These are phyloP conservation scores for Protonemura montana DNA, from an alignment of 2,888 invertebrate genomes.

Conservation along the genomic window DNA sequence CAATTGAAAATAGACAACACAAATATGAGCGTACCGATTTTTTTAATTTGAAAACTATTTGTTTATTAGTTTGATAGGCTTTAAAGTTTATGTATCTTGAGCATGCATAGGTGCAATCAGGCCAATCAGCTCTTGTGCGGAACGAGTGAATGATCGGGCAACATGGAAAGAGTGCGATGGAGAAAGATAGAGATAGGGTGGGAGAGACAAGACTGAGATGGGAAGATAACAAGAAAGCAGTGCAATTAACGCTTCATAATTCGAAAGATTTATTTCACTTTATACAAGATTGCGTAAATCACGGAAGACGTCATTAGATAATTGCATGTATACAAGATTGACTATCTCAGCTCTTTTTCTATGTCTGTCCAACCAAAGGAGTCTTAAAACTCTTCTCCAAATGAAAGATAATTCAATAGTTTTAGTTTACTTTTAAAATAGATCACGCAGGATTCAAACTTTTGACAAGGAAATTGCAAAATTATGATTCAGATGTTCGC, in stretches of 20 bases:
- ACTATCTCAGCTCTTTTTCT: slow-evolving; percentile 30
- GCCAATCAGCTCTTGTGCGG: slow-evolving; percentile 28
- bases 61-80: neutral
- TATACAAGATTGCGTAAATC: slow-evolving; percentile 42
- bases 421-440: slow-evolving; percentile 32
- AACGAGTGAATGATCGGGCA: slow-evolving; percentile 22
- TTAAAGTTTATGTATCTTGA: neutral
- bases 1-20: neutral
- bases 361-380: slow-evolving; percentile 19
- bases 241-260: slow-evolving; percentile 42
- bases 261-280: slow-evolving; percentile 44
- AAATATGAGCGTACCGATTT: neutral
- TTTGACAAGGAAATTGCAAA: slow-evolving; percentile 34
- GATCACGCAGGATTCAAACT: slow-evolving; percentile 24
- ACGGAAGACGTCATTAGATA: slow-evolving; percentile 40
- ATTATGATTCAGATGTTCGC: neutral
- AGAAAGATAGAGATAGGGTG: slow-evolving; percentile 27
- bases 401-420: slow-evolving; percentile 36
- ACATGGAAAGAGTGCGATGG: slow-evolving; percentile 30
- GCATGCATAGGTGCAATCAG: slow-evolving; percentile 35
- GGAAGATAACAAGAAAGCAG: slow-evolving; percentile 36
- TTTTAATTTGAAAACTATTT: neutral
- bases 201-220: slow-evolving; percentile 28
- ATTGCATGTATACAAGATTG: slow-evolving; percentile 39
- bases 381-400: slow-evolving; percentile 15